Base-by-base conservation (phyloP, 30 jellyfish, hydroid and myxozoan genomes). In the Aurelia aurita complex sp. Pacific region DNA sequence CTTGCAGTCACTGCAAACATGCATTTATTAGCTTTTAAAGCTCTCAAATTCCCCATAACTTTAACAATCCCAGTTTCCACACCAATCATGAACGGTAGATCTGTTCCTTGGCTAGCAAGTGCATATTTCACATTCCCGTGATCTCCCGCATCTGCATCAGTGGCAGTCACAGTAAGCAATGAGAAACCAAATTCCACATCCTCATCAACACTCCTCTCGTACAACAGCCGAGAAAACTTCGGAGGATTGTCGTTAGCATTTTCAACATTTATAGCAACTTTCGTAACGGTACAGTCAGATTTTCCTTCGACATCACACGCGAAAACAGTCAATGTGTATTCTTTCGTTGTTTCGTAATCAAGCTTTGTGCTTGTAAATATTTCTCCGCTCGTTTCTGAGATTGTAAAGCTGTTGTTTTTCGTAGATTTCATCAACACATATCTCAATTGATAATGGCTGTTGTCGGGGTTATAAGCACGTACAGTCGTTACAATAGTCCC, bases 211-310 rank as follows among this genome's bases (percentile, higher is more conserved):
- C 54, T 67, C 8, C n/a, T 78, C 23, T 54, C 64, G 87, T 85
- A 88, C 40, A 60, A 10, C 53, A 43, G 15, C 69, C 55, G 55
- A 7, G 80, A 16, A 84, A 93, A 93, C 3, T n/a, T 52, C 4
- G 98, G 98, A 0, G 55, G 16, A 77, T 93, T 82, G 73, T 93
- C 98, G 68, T 93, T 88, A 13, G 83, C 88, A 73, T 87, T 95
- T 19, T 36, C 85, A 43, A 88, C 80, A n/a, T 34, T 52, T 42
- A 93, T 85, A 13, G 5, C 70, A 5, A 93, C 74, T 57, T 60
- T 93, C 34, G 85, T 89, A 3, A 73, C 98, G 18, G 92, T 91
- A 68, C 92, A 79, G 4, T 88, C 90, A 8, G 91, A 73, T 67
- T 69, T 65, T 3, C 96, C 98, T 17, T 81, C 66, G 1, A 63